These are phyloP conservation scores for Toxotes chatareus DNA, from an alignment of 2,113 vertebrate genomes.

Conservation along the genomic window DNA sequence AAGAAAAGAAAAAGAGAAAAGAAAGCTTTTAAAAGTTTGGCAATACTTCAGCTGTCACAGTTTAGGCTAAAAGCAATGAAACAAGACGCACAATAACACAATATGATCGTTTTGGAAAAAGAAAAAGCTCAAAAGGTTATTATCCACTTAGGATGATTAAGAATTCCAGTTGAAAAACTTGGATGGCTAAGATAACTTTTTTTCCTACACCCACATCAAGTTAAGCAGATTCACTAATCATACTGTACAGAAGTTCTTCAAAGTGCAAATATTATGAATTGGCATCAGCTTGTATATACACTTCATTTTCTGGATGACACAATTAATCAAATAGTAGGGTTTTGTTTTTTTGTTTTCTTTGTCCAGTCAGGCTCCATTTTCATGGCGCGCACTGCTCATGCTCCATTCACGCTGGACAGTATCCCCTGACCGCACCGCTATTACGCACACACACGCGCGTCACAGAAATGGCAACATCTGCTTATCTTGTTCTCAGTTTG, in stretches of 20 bases:
- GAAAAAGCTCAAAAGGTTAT: conserved; percentile 79
- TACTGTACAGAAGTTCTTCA: conserved; percentile 76
- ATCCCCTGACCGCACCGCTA: not conserved
- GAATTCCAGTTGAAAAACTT: conserved; percentile 79
- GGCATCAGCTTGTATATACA: conserved; percentile 78
- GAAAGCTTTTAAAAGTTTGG: conserved; percentile 36
- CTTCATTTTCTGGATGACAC: conserved; percentile 55
- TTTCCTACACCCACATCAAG: conserved; percentile 65
- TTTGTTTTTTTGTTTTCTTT: not conserved
- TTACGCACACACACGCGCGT: not conserved
- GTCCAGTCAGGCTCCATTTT: conserved; percentile 52
- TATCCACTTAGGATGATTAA: conserved; percentile 74
- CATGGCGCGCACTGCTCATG: not conserved
- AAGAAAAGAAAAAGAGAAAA: not conserved
- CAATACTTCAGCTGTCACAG: conserved; percentile 74
- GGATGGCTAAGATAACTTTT: conserved; percentile 34
- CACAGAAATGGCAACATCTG: not conserved
- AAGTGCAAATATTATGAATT: conserved; percentile 83
- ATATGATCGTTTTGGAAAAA: conserved; percentile 52
- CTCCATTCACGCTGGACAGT: conserved; percentile 7
- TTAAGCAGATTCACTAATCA: conserved; percentile 75
- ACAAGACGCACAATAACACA: conserved; percentile 59
- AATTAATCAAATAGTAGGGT: conserved; percentile 14
- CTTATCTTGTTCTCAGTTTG: conserved; percentile 1
- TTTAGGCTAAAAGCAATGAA: conserved; percentile 70